phyloP scores from a whole-genome alignment of 2,888 invertebrate species.

The Cecidostiba fungosa region DNA sequence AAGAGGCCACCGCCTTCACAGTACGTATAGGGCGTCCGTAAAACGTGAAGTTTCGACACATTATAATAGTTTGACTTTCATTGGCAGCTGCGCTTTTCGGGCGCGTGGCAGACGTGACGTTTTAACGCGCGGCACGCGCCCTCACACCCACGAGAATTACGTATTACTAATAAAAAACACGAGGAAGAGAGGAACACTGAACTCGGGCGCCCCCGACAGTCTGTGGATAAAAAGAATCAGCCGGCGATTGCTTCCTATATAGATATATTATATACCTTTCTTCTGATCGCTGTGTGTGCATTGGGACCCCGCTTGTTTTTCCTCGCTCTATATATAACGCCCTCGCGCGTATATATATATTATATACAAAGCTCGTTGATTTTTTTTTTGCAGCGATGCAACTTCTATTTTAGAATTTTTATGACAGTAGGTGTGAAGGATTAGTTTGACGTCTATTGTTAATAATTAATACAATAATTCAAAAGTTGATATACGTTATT shows the following conservation, averaged over 20 bases:
- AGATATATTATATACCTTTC: neutral
- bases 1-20: neutral
- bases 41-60: slow-evolving; percentile 16
- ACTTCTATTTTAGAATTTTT: too few relatives aligned
- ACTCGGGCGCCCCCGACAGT: neutral
- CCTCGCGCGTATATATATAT: neutral
- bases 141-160: slow-evolving; percentile 55
- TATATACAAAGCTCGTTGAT: neutral
- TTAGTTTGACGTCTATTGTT: too few relatives aligned
- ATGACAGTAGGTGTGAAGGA: accelerated
- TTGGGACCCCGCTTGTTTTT: neutral
- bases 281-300: neutral
- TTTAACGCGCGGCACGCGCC: slow-evolving; percentile 52
- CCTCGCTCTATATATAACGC: slow-evolving; percentile 1
- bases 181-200: slow-evolving; percentile 24
- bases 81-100: slow-evolving; percentile 35
- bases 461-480: too few relatives aligned
- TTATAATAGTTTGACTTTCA: slow-evolving; percentile 37
- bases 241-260: neutral
- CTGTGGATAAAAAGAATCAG: slow-evolving; percentile 18
- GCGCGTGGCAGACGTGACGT: slow-evolving; percentile 51
- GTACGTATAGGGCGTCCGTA: too few relatives aligned
- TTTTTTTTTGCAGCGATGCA: neutral
- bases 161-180: slow-evolving; percentile 38
- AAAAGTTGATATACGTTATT: too few relatives aligned